Conservation (phyloP, 1,140 invertebrate genomes). For the Gryon sp. region DNA sequence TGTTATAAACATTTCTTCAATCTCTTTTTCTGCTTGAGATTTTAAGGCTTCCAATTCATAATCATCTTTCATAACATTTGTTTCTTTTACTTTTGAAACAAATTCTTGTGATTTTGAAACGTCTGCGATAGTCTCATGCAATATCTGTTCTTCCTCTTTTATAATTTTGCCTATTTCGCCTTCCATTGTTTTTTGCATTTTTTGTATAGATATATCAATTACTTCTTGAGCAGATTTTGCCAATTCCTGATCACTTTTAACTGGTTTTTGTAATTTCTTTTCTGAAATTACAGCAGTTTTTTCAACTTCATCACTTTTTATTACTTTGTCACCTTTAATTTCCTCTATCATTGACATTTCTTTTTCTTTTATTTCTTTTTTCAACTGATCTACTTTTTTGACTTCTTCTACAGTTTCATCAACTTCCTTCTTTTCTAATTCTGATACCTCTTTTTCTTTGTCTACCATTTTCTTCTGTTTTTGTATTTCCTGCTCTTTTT, state of each 20-base stretch:
- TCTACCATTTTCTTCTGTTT: background rate
- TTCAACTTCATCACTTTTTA: too few species aligned
- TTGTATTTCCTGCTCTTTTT: background rate
- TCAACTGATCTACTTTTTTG: background rate
- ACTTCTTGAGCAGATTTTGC: background rate
- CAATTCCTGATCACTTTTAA: background rate
- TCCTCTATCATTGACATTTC: background rate
- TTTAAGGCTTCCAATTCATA: slow-evolving; percentile 56
- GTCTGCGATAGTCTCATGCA: too few species aligned
- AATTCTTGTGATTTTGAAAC: slow-evolving; percentile 4
- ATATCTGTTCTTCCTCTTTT: background rate
- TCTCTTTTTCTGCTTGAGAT: slow-evolving; percentile 59
- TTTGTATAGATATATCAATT: background rate
- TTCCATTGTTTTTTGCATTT: background rate
- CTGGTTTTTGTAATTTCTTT: slow-evolving; percentile 11
- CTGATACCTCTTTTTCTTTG: background rate
- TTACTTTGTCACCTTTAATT: too few species aligned
- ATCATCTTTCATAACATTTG: slow-evolving; percentile 15
- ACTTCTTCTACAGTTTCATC: too few species aligned
- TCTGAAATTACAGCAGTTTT: too few species aligned
- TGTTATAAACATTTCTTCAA: slow-evolving; percentile 51
- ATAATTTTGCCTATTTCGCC: slow-evolving; percentile 1
- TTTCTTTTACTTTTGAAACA: background rate
- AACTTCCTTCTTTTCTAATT: background rate
- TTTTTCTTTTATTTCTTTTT: background rate